Evolutionary conservation across 2,888 invertebrate genomes (phyloP).

Genomic region (Lymantria dispar): DNA sequence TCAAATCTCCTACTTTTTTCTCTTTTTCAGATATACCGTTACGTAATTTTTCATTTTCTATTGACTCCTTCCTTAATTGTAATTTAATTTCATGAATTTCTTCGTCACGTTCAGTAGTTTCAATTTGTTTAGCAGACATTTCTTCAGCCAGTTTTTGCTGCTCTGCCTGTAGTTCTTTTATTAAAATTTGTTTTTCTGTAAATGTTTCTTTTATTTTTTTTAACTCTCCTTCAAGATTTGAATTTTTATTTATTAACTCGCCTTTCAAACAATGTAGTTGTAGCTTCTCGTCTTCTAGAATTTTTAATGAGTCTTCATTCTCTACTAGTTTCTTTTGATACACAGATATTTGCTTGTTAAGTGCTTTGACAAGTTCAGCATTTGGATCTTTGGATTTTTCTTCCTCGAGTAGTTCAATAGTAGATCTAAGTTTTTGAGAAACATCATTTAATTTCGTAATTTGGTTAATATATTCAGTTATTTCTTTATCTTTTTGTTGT

Average conservation of each 20-base stretch:
- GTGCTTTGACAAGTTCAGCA: slow-evolving; percentile 72
- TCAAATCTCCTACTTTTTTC: slow-evolving; percentile 66
- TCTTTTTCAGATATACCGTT: slow-evolving; percentile 80
- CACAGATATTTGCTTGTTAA: slow-evolving; percentile 77
- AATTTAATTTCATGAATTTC: slow-evolving; percentile 80
- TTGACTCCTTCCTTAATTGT: slow-evolving; percentile 81
- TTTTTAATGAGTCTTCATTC: slow-evolving; percentile 61
- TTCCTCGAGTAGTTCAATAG: slow-evolving; percentile 73
- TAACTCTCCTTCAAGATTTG: slow-evolving; percentile 56
- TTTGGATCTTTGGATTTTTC: slow-evolving; percentile 77
- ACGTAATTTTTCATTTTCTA: slow-evolving; percentile 84
- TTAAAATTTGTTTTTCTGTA: slow-evolving; percentile 66
- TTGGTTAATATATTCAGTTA: slow-evolving; percentile 77
- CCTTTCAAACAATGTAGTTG: slow-evolving; percentile 60
- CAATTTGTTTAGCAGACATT: slow-evolving; percentile 61
- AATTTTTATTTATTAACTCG: slow-evolving; percentile 55
- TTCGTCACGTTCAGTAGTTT: slow-evolving; percentile 80
- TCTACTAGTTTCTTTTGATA: slow-evolving; percentile 68
- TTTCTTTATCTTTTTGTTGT: slow-evolving; percentile 74
- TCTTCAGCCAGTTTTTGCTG: slow-evolving; percentile 75
- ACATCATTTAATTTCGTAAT: slow-evolving; percentile 79
- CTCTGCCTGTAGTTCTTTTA: slow-evolving; percentile 73
- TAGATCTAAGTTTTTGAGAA: slow-evolving; percentile 74
- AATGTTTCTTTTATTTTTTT: slow-evolving; percentile 66
- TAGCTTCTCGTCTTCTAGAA: slow-evolving; percentile 70